Evolutionary conservation across 2,797 vertebrate species (phyloP).

Genomic region (Coilia nasus): DNA sequence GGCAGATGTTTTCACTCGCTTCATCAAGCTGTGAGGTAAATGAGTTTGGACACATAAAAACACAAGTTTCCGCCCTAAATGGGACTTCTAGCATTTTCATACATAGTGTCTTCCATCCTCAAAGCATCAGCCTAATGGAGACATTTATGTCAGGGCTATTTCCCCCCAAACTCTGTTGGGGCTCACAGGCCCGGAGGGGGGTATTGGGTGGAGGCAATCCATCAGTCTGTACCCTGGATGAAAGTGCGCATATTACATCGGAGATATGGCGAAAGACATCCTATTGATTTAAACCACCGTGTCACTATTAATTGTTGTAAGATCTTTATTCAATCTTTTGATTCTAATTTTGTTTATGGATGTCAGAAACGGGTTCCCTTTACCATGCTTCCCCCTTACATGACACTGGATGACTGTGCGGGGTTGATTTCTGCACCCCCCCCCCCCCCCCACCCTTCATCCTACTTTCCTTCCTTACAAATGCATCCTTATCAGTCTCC

Average conservation of each 20-base stretch:
- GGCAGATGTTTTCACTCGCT: neutral
- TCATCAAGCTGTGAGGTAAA: neutral
- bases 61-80: neutral
- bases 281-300: neutral
- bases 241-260: neutral
- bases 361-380: neutral
- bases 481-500: constrained; percentile 30
- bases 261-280: neutral
- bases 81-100: neutral
- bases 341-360: neutral
- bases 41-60: neutral
- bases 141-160: neutral
- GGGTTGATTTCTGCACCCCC: neutral
- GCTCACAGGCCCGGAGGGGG: neutral
- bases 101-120: neutral
- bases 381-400: neutral
- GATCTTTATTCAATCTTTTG: neutral
- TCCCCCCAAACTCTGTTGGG: neutral
- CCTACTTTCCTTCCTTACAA: constrained; percentile 26
- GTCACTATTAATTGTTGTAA: neutral
- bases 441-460: neutral
- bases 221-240: neutral
- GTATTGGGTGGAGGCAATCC: neutral
- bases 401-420: neutral
- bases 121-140: neutral